Percentiles rank a stretch among this genome's conserved stretches.
phyloP scores from a whole-genome alignment of 2,888 invertebrate genomes.

The Strigamia maritima region DNA sequence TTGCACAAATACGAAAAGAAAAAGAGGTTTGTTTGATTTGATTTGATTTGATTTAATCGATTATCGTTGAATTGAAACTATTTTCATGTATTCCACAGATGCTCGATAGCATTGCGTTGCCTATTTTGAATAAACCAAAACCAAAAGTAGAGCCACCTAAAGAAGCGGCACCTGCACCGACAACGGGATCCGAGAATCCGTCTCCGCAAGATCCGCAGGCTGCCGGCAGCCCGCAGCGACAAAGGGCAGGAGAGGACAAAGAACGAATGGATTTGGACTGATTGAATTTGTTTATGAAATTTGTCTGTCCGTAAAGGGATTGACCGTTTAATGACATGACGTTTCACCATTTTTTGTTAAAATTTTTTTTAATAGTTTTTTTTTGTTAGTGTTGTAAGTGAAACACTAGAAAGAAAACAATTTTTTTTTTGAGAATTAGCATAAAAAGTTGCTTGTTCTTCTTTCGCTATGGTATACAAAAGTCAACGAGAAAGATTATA shows the following conservation, averaged over 20 bases:
- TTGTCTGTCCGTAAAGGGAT: background rate
- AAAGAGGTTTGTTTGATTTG: conserved; percentile 62
- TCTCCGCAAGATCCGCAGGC: conserved; percentile 13
- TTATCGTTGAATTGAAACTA: conserved; percentile 34
- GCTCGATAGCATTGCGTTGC: conserved; percentile 59
- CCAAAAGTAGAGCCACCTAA: conserved; percentile 63
- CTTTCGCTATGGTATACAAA: background rate
- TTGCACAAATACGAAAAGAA: conserved; percentile 74
- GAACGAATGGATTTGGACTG: conserved; percentile 36
- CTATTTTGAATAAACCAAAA: conserved; percentile 85
- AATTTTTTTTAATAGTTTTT: background rate
- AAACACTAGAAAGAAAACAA: background rate
- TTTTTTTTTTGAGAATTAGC: conserved; percentile 12
- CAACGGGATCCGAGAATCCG: background rate
- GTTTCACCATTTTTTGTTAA: background rate
- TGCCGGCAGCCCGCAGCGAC: conserved; percentile 37
- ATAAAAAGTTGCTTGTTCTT: conserved; percentile 17
- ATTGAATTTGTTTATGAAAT: conserved; percentile 1
- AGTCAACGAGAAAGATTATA: background rate
- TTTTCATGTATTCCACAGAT: conserved; percentile 50
- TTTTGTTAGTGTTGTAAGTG: background rate
- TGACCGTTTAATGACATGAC: background rate
- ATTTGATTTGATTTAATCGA: conserved; percentile 35
- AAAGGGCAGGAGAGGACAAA: conserved; percentile 27
- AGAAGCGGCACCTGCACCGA: conserved; percentile 57